These are phyloP conservation scores for Cyprinella venusta DNA, from an alignment of 2,797 vertebrate species.

Conservation along the genomic window DNA sequence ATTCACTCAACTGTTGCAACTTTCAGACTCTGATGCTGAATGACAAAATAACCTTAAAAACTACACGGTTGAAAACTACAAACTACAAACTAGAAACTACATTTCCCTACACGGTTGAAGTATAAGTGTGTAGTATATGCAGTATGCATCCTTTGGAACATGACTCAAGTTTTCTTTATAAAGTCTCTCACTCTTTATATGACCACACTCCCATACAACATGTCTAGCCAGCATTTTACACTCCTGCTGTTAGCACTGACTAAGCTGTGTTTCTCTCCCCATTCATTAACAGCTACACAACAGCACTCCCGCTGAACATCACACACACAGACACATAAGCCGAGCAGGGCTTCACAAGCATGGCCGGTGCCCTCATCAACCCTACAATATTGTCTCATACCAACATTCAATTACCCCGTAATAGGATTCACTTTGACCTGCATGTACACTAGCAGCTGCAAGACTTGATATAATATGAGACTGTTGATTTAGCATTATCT, in stretches of 20 bases:
- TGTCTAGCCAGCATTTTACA: constrained; percentile 67
- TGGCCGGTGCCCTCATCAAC: constrained; percentile 23
- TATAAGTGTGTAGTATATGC: neutral
- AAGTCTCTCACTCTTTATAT: constrained; percentile 12
- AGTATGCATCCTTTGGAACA: neutral
- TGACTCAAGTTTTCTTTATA: neutral
- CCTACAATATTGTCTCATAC: constrained; percentile 13
- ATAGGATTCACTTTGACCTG: constrained; percentile 23
- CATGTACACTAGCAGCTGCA: constrained; percentile 9
- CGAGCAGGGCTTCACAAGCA: constrained; percentile 41
- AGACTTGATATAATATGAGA: constrained; percentile 43
- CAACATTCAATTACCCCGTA: constrained; percentile 38
- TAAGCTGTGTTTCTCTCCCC: constrained; percentile 59
- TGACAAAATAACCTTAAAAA: neutral
- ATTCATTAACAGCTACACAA: constrained; percentile 68
- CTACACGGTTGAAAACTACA: neutral
- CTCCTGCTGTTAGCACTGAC: constrained; percentile 73
- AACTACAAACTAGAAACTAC: no score
- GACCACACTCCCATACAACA: constrained; percentile 22
- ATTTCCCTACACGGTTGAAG: neutral
- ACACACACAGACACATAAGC: constrained; percentile 36
- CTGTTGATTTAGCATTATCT: constrained; percentile 56
- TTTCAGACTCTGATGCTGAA: neutral
- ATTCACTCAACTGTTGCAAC: no score
- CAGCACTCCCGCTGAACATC: constrained; percentile 48